Base-by-base conservation (phyloP, 2,113 vertebrate species). In the Cisticola juncidis region DNA sequence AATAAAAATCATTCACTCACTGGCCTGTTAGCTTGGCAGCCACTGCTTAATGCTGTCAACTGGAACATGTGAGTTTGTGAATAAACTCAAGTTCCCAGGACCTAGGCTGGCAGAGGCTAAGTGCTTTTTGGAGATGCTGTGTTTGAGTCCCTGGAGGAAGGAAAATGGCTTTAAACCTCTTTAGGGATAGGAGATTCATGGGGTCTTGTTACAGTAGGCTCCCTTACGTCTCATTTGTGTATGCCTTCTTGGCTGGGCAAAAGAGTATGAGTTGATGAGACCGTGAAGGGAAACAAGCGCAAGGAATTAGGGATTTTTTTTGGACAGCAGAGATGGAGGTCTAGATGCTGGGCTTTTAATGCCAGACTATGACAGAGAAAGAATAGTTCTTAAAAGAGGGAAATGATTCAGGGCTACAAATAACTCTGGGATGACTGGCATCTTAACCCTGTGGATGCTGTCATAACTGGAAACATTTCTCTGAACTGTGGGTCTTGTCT, bases 21-120 rank as follows among this genome's bases (percentile, higher is more conserved):
- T 88, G 73, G 74, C 13, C 91, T 92, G 47, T 93, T 95, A 81
- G 80, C 61, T 97, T 97, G 95, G 97, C 97, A 97, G 82, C 50
- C 38, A 28, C 74, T 86, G 66, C 88, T 86, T 88, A 62, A 77
- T 83, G 90, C 94, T 94, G 95, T 97, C 95, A 95, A 73, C 83
- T 97, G 78, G 88, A 95, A 95, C 92, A 94, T 96, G 81, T 96
- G 86, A 97, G 61, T 95, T 96, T 96, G 94, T 77, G 88, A 97
- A 97, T 91, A 93, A 95, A 93, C 65, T 95, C 86, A 88, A 94
- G 91, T 97, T 97, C 97, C 97, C 96, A 97, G 97, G 97, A 96
- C 95, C 96, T 92, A 94, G 90, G 90, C 90, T 97, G 97, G 96
- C 92, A 96, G 86, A 96, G 92, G 88, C 83, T 96, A 95, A 96